Conservation (phyloP, 2,888 invertebrate species). For the Mamestra brassicae region DNA sequence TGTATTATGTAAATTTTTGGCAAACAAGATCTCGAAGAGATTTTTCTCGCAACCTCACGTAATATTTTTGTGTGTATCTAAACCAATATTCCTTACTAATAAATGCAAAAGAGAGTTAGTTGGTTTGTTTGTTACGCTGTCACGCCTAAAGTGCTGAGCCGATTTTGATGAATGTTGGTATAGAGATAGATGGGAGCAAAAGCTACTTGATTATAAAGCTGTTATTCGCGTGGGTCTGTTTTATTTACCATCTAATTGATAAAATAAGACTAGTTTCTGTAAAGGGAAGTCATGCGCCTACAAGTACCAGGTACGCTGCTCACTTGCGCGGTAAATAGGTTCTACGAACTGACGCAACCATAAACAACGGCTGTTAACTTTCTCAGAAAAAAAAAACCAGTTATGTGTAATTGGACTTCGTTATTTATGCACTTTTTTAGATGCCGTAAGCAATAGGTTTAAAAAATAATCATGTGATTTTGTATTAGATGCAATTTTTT, state of each 20-base stretch:
- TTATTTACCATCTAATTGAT: background rate
- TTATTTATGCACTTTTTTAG: background rate
- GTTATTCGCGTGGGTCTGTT: background rate
- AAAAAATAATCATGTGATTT: too few species aligned
- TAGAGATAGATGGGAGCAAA: background rate
- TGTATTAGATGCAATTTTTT: too few species aligned
- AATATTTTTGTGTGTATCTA: too few species aligned
- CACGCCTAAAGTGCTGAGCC: too few species aligned
- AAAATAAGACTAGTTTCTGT: slow-evolving; percentile 10
- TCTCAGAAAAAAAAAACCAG: slow-evolving; percentile 28
- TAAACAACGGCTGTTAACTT: slow-evolving; percentile 1
- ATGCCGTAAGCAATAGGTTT: background rate
- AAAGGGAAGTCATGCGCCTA: slow-evolving; percentile 7
- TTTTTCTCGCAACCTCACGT: too few species aligned
- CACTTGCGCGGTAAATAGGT: background rate
- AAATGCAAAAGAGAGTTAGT: too few species aligned
- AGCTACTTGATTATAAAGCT: slow-evolving; percentile 14
- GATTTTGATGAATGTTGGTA: too few species aligned
- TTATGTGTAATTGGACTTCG: background rate
- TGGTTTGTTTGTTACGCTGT: too few species aligned
- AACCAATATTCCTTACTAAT: too few species aligned
- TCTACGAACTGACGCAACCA: slow-evolving; percentile 21
- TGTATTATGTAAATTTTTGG: too few species aligned
- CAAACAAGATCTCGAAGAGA: too few species aligned
- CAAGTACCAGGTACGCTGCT: slow-evolving; percentile 17